These are phyloP conservation scores for Leucosticte australis DNA, from an alignment of 2,113 vertebrate genomes.

Conservation along the genomic window DNA sequence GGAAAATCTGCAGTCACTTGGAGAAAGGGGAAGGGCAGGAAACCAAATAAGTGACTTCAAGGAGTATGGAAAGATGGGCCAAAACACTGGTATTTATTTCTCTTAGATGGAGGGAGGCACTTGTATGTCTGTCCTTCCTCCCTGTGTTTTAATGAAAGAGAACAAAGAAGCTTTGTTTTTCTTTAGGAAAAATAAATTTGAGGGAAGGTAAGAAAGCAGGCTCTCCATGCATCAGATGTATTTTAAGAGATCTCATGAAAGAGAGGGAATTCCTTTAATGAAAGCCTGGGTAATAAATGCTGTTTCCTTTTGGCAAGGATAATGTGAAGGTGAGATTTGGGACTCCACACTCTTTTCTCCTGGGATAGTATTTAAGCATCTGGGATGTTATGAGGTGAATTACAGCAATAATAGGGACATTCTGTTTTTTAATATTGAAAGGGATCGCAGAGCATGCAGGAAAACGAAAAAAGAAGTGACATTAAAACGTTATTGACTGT, in stretches of 20 bases:
- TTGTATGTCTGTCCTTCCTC: neutral
- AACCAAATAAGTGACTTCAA: neutral
- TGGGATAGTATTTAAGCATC: neutral
- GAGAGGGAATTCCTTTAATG: conserved; percentile 3
- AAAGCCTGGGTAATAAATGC: neutral
- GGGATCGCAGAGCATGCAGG: neutral
- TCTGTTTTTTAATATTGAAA: conserved; percentile 13
- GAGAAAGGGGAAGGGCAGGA: neutral
- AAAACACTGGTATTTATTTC: neutral
- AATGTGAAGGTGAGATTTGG: conserved; percentile 13
- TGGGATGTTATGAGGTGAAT: conserved; percentile 2
- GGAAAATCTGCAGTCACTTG: neutral
- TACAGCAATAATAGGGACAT: conserved; percentile 2
- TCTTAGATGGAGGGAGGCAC: neutral
- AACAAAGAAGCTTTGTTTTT: neutral
- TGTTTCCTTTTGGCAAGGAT: conserved; percentile 11
- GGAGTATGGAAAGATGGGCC: neutral
- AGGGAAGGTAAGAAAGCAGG: neutral
- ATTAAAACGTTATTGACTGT: conserved; percentile 52
- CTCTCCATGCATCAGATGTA: neutral
- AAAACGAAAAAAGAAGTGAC: neutral
- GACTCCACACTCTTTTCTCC: neutral
- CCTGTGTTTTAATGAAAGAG: neutral
- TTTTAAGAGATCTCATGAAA: conserved; percentile 2
- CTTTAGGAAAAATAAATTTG: neutral